Percentiles rank a stretch among this genome's conserved stretches.
Evolutionary conservation across 37 sponge, comb jelly and placozoan genomes (phyloP).

Genomic region (Mnemiopsis leidyi): DNA sequence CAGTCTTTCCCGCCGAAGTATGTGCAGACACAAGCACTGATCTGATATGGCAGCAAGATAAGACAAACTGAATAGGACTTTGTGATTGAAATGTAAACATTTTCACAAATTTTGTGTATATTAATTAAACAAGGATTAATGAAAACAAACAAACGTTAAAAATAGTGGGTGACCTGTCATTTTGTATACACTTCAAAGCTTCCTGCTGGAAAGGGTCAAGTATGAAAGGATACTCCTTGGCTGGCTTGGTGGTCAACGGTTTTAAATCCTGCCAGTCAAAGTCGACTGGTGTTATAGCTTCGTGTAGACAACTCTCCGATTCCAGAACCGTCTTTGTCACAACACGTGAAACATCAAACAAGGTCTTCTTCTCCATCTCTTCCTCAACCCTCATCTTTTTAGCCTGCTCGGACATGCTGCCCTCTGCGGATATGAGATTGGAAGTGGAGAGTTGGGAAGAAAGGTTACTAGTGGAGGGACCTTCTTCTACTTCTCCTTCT

Average conservation of each 20-base stretch:
- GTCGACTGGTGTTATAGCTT: conserved; percentile 40
- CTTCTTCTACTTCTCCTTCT: conserved; percentile 18
- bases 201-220: conserved; percentile 95
- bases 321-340: background rate
- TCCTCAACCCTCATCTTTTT: conserved; percentile 43
- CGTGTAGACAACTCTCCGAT: conserved; percentile 53
- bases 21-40: conserved; percentile 93
- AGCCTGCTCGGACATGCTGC: background rate
- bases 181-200: conserved; percentile 87
- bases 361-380: conserved; percentile 54
- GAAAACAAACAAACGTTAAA: background rate
- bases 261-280: conserved; percentile 18
- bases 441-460: background rate
- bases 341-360: conserved; percentile 29
- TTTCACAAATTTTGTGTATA: too few relatives aligned
- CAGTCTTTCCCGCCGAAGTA: conserved; percentile 98
- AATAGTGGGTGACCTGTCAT: conserved; percentile 70
- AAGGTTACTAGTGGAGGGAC: background rate
- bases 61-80: too few relatives aligned
- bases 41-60: too few relatives aligned
- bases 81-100: too few relatives aligned
- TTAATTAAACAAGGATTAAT: background rate
- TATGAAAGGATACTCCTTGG: conserved; percentile 79
- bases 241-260: conserved; percentile 53
- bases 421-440: background rate